Percentiles rank a stretch among this genome's conserved stretches.
These are phyloP conservation scores for Biston stratarius DNA, from an alignment of 2,888 invertebrate species.

Conservation along the genomic window DNA sequence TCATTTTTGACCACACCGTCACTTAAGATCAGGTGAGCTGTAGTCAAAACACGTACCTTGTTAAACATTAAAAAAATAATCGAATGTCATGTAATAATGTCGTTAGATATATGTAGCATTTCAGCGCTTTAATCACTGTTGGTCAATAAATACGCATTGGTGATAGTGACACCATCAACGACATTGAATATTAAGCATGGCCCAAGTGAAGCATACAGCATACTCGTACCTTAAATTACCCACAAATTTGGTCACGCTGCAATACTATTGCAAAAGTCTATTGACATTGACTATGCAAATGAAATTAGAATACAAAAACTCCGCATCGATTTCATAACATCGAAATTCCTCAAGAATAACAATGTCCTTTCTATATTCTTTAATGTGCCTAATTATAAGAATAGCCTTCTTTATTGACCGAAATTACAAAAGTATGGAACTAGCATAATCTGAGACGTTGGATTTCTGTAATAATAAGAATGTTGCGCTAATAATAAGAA, in stretches of 20 bases:
- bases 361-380: conserved; percentile 35
- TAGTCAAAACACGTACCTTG: no score
- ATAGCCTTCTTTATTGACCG: conserved; percentile 21
- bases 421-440: conserved; percentile 27
- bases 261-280: conserved; percentile 61
- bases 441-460: conserved; percentile 33
- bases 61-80: no score
- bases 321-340: conserved; percentile 50
- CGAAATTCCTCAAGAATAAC: conserved; percentile 42
- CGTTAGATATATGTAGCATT: no score
- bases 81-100: no score
- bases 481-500: conserved; percentile 42
- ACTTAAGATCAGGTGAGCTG: no score
- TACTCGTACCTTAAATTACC: conserved; percentile 50
- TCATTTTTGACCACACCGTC: no score
- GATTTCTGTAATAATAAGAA: conserved; percentile 42
- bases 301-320: conserved; percentile 53
- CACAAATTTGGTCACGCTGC: conserved; percentile 54
- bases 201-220: conserved; percentile 35
- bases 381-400: conserved; percentile 30
- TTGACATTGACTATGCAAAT: conserved; percentile 62
- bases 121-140: no score
- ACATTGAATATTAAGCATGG: conserved; percentile 48
- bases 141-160: no score
- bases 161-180: conserved; percentile 18